Base-by-base conservation (phyloP, 1,140 invertebrate species). In the Brachionus angularis region DNA sequence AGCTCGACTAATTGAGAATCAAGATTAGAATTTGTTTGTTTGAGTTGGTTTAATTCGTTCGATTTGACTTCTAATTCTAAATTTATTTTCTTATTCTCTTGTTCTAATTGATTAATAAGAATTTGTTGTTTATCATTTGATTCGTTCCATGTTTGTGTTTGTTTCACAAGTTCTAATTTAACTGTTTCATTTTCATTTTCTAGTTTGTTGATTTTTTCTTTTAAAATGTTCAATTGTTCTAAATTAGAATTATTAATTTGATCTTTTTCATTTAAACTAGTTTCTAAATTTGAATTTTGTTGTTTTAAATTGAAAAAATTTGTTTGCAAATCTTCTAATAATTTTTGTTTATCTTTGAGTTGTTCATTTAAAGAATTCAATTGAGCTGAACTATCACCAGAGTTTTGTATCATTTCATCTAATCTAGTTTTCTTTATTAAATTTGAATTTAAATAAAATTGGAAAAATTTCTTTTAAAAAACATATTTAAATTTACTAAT, bases 401-500 rank as follows among this genome's bases (percentile, higher is more conserved):
- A 79, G 74, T 81, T 78, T 77, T 78, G 77, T 77, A 80, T 77
- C 77, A 81, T 71, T 39, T 80, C 79, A 42, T 73, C 75, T 44
- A 81, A 75, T 75, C 78, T 77, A 55, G 74, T 72, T 58, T 80
- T 78, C 79, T 80, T 74, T 52, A 73, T n/a, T n/a, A n/a, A n/a
- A n/a, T n/a, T n/a, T n/a, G n/a, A n/a, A n/a, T n/a, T n/a, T n/a
- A n/a, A n/a, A n/a, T 5, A 27, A 2, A 39, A 29, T 39, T 5
- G 16, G 18, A 12, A 23, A 25, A 23, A 58, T 39, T 25, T 42
- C 25, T 16, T 23, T 14, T 10, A 1, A 55, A 18, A 4, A 7
- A 5, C 18, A 10, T 16, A 18, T 18, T 1, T 2, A 0, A 21
- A 36, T 23, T 67, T 25, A 27, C 31, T n/a, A 67, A 18, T 47